Percentiles rank a stretch among this genome's conserved stretches.
Conservation (phyloP, 2,888 invertebrate species). For the Pristionchus japonicus region DNA sequence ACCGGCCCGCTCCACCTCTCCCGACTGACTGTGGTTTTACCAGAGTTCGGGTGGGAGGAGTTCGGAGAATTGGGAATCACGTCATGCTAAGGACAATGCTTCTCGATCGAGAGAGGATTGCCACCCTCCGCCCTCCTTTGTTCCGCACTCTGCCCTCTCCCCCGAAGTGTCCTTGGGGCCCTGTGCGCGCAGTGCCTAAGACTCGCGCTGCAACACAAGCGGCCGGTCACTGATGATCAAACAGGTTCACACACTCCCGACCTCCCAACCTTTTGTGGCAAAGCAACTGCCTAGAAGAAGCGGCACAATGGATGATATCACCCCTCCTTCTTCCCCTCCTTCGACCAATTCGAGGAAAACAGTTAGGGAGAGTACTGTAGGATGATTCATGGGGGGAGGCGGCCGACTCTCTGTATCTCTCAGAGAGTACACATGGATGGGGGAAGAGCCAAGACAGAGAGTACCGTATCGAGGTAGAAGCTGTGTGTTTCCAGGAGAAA, state of each 20-base stretch:
- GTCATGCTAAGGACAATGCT: slow-evolving; percentile 31
- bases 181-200: not conserved
- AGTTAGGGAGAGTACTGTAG: not conserved
- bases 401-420: no score
- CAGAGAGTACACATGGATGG: not conserved
- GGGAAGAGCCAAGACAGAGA: not conserved
- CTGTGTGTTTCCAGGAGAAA: not conserved
- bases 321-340: not conserved
- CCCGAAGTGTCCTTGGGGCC: not conserved
- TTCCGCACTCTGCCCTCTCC: not conserved
- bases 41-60: slow-evolving; percentile 30
- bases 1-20: not conserved
- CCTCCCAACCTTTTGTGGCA: slow-evolving; percentile 37
- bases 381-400: not conserved
- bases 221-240: slow-evolving; percentile 35
- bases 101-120: not conserved
- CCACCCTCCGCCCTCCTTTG: not conserved
- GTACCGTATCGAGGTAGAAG: not conserved
- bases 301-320: slow-evolving; percentile 40
- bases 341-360: not conserved
- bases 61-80: not conserved
- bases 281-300: not conserved
- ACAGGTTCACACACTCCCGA: slow-evolving; percentile 16
- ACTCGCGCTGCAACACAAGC: not conserved
- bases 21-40: not conserved